Evolutionary conservation across 2,888 invertebrate species (phyloP).

Genomic region (Ophioninae sp.): DNA sequence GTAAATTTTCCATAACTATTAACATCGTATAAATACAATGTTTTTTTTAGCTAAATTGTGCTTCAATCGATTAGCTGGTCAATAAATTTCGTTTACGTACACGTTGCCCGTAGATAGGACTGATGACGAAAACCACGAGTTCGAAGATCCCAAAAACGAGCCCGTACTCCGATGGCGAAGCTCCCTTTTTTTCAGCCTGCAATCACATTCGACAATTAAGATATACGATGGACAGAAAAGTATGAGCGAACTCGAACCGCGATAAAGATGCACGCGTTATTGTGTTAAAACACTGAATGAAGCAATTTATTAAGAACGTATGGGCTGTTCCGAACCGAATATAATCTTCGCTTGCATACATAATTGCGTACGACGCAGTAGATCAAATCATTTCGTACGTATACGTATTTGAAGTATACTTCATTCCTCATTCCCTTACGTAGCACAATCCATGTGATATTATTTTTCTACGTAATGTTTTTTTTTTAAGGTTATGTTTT

Average conservation of each 20-base stretch:
- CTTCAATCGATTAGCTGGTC: too few species aligned
- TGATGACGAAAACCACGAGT: constrained; percentile 90
- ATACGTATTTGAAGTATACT: too few species aligned
- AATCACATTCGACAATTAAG: constrained; percentile 35
- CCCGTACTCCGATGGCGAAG: constrained; percentile 91
- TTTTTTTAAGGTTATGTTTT: too few species aligned
- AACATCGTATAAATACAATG: too few species aligned
- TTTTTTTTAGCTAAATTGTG: too few species aligned
- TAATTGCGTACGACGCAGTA: constrained; percentile 22
- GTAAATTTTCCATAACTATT: too few species aligned
- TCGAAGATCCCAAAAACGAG: constrained; percentile 94
- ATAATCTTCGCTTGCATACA: background rate
- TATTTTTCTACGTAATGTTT: constrained; percentile 10
- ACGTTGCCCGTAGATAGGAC: constrained; percentile 91
- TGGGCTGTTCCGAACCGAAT: background rate
- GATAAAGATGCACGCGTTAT: constrained; percentile 36
- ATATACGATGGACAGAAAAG: constrained; percentile 16
- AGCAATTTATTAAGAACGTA: background rate
- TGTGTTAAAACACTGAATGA: constrained; percentile 28
- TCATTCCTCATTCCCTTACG: background rate
- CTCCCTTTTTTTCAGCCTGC: constrained; percentile 91
- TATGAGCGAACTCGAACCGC: constrained; percentile 25
- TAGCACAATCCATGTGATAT: background rate
- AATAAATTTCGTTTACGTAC: constrained; percentile 77
- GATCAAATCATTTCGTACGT: constrained; percentile 2